Percentiles rank a stretch among this genome's conserved stretches.
phyloP scores from a whole-genome alignment of 2,888 invertebrate genomes.

The Acleris sparsana region DNA sequence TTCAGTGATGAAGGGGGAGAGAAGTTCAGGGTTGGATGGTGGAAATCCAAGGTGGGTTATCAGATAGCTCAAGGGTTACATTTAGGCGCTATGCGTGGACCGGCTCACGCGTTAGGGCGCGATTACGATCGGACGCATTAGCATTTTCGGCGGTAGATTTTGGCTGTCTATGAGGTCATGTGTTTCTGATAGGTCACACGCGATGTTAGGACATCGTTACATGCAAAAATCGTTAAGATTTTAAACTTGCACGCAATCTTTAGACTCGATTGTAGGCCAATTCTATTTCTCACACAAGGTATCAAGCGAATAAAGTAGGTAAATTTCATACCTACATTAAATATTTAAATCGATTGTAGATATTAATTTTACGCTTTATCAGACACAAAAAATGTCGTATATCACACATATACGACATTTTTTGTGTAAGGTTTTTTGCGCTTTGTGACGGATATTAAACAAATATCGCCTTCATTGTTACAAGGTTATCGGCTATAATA shows the following conservation, averaged over 20 bases:
- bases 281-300: too few species aligned
- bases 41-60: slow-evolving; percentile 62
- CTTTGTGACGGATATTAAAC: too few species aligned
- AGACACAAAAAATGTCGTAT: too few species aligned
- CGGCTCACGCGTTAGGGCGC: slow-evolving; percentile 69
- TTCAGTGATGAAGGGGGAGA: slow-evolving; percentile 21
- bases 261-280: neutral
- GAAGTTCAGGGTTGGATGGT: slow-evolving; percentile 53
- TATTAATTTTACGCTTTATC: too few species aligned
- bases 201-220: slow-evolving; percentile 46
- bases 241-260: slow-evolving; percentile 2
- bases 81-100: slow-evolving; percentile 77
- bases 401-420: too few species aligned
- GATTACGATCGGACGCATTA: slow-evolving; percentile 76
- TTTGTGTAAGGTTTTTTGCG: too few species aligned
- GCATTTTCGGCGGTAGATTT: slow-evolving; percentile 71
- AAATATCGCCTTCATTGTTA: neutral
- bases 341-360: too few species aligned
- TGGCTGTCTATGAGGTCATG: slow-evolving; percentile 76
- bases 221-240: slow-evolving; percentile 13
- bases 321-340: too few species aligned
- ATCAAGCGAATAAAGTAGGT: too few species aligned
- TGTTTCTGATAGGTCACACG: slow-evolving; percentile 64
- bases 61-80: slow-evolving; percentile 79
- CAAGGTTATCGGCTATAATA: neutral